Base-by-base conservation (phyloP, 2,797 vertebrate genomes). In the Lycodopsis pacificus region DNA sequence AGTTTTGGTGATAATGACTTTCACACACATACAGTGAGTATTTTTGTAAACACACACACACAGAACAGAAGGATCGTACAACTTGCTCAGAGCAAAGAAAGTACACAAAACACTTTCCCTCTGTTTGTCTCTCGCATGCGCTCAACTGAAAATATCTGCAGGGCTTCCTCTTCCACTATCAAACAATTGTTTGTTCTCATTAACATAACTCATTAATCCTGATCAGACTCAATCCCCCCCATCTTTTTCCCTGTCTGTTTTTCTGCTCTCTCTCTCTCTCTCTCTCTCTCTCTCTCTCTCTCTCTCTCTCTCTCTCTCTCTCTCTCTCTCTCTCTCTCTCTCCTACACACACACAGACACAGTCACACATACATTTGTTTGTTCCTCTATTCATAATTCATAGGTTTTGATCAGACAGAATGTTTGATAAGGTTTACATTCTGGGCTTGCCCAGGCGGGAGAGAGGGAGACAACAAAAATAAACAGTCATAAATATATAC, bases 391-490 rank as follows among this genome's bases (percentile, higher is more conserved):
- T 91, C 65, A 93, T 92, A 87, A 94, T 93, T 91, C 88, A 93
- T 91, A 61, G 66, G 73, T 88, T 91, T 75, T 91, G 88, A 94
- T 93, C 92, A 94, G 89, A 93, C 87, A 90, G 92, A 94, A 92
- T 94, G 78, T 87, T 93, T 93, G 82, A 91, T 89, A 88, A 83
- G 88, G 82, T 87, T 87, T 90, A 88, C 77, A 87, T 86, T 86
- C 82, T 86, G 73, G 84, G 71, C 71, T 83, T 84, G 72, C 71
- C 84, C 76, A 59, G 64, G 73, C 82, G 32, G 32, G 32, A 88
- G 67, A 81, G 82, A 70, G 67, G 83, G 88, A 89, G 67, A 90
- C 83, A 88, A 85, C 84, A 84, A 81, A 89, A 90, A 92, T 86
- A 89, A 90, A 90, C 84, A 88, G 77, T 81, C 84, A 88, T 89